These are phyloP conservation scores for Aurelia aurita complex sp. Pacific DNA, from an alignment of 30 jellyfish, hydroid and myxozoan genomes.

Conservation along the genomic window DNA sequence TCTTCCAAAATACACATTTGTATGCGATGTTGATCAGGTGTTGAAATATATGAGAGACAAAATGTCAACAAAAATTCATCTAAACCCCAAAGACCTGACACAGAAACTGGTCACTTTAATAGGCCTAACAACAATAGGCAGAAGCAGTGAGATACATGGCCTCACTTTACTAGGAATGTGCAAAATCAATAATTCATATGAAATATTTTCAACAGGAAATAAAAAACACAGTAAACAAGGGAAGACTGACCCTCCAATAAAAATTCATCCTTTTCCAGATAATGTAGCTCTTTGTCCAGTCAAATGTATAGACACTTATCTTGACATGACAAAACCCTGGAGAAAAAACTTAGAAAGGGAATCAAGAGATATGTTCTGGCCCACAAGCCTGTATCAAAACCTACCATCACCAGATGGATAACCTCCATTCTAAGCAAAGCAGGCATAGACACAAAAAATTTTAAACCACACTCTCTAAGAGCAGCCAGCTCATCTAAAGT, in stretches of 20 bases:
- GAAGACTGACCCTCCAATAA: constrained; percentile 1
- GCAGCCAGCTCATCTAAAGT: no score
- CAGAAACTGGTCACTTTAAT: background rate
- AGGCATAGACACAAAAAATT: no score
- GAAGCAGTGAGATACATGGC: no score
- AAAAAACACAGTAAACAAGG: constrained; percentile 14
- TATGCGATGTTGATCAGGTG: background rate
- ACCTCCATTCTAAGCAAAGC: no score
- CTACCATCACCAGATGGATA: no score
- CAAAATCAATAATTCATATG: constrained; percentile 10
- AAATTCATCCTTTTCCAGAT: background rate
- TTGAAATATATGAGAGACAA: background rate
- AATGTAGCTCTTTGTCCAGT: no score
- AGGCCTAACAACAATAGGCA: no score
- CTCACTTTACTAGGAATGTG: no score
- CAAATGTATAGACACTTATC: no score
- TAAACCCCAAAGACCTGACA: constrained; percentile 12
- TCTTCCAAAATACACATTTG: constrained; percentile 9
- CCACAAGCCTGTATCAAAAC: background rate
- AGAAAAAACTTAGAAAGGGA: background rate
- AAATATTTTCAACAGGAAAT: constrained; percentile 1
- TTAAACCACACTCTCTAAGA: no score
- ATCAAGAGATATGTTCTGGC: no score
- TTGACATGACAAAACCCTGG: no score
- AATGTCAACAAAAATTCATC: background rate